Conservation (phyloP, 2,797 vertebrate genomes). For the Halcyon leucocephala region DNA sequence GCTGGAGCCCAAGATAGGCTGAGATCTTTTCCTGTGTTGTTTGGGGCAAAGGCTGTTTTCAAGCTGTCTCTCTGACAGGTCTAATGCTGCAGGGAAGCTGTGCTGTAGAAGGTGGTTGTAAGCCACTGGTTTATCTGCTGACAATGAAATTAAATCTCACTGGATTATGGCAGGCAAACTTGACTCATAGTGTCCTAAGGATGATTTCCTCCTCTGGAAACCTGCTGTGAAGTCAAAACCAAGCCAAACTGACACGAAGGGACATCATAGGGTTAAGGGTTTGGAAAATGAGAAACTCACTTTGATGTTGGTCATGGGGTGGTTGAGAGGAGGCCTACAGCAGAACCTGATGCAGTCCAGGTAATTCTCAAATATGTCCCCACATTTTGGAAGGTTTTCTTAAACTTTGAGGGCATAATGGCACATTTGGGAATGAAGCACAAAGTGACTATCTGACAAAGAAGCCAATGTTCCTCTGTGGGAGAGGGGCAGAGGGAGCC, state of each 20-base stretch:
- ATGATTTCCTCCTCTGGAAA: not conserved
- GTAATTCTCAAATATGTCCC: not conserved
- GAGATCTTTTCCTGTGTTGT: not conserved
- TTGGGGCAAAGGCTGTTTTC: not conserved
- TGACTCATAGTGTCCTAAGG: not conserved
- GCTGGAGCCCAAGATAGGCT: not conserved
- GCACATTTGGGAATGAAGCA: not conserved
- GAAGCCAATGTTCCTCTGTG: not conserved
- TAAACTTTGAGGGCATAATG: not conserved
- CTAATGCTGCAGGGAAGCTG: not conserved
- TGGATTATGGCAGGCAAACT: not conserved
- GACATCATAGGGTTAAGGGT: not conserved
- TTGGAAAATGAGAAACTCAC: not conserved
- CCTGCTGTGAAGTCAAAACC: not conserved
- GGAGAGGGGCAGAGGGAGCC: not conserved
- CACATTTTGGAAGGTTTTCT: not conserved
- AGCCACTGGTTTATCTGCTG: not conserved
- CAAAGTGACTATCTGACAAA: constrained; percentile 5
- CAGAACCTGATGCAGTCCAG: not conserved
- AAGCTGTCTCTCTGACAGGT: not conserved
- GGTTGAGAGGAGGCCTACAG: not conserved
- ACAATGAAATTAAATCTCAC: not conserved
- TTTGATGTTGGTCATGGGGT: not conserved
- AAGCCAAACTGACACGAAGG: not conserved
- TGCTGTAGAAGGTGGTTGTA: not conserved